phyloP scores from a whole-genome alignment of 2,888 invertebrate genomes.

The Drosophila maculinotata region DNA sequence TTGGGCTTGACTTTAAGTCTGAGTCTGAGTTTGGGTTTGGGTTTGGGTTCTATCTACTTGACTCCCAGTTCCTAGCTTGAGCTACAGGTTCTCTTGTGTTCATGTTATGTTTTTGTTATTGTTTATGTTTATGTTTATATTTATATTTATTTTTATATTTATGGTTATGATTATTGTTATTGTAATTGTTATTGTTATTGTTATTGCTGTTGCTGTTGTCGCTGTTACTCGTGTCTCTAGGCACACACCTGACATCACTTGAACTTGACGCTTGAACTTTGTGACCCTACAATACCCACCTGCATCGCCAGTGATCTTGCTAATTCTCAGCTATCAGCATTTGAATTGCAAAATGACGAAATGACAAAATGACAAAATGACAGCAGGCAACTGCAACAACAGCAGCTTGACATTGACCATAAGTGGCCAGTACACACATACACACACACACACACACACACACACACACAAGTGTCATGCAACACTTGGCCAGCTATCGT shows the following conservation, averaged over 20 bases:
- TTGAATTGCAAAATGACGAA: too few species aligned
- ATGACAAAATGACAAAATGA: too few species aligned
- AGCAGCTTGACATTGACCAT: constrained; percentile 56
- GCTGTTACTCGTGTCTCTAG: constrained; percentile 1
- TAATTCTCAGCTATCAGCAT: constrained; percentile 22
- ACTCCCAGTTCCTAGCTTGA: constrained; percentile 17
- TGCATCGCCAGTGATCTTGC: constrained; percentile 17
- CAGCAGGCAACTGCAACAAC: constrained; percentile 6
- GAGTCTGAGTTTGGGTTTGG: too few species aligned
- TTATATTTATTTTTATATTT: too few species aligned
- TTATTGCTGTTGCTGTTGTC: neutral
- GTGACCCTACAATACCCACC: neutral
- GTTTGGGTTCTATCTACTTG: neutral
- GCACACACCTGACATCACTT: constrained; percentile 39
- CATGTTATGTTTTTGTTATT: constrained; percentile 1
- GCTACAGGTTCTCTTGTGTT: constrained; percentile 9
- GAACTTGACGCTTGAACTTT: constrained; percentile 54
- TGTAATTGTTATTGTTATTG: constrained; percentile 10
- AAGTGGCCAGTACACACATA: constrained; percentile 26
- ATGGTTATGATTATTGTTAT: too few species aligned
- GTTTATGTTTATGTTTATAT: too few species aligned
- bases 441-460: constrained; percentile 16
- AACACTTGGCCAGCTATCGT: constrained; percentile 26
- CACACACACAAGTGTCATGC: constrained; percentile 26
- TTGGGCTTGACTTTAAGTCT: constrained; percentile 2